Evolutionary conservation across 2,797 vertebrate species (phyloP).

Genomic region (Danionella dracula): DNA sequence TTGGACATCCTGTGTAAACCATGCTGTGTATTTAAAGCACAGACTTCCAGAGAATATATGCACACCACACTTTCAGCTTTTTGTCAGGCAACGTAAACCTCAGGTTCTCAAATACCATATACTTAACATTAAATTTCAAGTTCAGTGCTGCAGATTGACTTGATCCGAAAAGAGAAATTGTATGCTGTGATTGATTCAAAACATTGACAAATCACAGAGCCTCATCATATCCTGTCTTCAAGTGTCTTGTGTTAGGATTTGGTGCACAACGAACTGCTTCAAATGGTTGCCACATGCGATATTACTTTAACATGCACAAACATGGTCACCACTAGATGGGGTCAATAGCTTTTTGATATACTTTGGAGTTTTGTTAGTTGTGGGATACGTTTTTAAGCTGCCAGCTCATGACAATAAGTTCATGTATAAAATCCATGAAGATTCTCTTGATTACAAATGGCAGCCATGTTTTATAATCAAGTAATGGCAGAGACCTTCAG

Average conservation of each 20-base stretch:
- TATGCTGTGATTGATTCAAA: slow-evolving; percentile 32
- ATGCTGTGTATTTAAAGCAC: background rate
- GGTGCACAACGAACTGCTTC: background rate
- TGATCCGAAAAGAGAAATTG: slow-evolving; percentile 38
- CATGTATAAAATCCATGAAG: no score
- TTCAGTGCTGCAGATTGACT: slow-evolving; percentile 30
- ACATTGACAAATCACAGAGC: slow-evolving; percentile 16
- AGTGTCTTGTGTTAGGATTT: background rate
- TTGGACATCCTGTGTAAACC: background rate
- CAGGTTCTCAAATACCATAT: slow-evolving; percentile 15
- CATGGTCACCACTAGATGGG: slow-evolving; percentile 44
- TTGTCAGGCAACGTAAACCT: background rate
- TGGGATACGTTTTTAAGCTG: no score
- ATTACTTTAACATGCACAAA: background rate
- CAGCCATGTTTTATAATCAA: no score
- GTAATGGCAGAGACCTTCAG: no score
- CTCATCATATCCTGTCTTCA: background rate
- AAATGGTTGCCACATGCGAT: slow-evolving; percentile 3
- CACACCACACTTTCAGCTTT: background rate
- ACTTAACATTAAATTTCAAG: slow-evolving; percentile 24
- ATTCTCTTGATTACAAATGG: no score
- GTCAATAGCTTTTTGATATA: slow-evolving; percentile 8
- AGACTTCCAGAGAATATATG: background rate
- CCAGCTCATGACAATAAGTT: no score
- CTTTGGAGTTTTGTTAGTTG: no score